Base-by-base conservation (phyloP, 2,888 invertebrate genomes). In the Nephrocerus scutellatus region DNA sequence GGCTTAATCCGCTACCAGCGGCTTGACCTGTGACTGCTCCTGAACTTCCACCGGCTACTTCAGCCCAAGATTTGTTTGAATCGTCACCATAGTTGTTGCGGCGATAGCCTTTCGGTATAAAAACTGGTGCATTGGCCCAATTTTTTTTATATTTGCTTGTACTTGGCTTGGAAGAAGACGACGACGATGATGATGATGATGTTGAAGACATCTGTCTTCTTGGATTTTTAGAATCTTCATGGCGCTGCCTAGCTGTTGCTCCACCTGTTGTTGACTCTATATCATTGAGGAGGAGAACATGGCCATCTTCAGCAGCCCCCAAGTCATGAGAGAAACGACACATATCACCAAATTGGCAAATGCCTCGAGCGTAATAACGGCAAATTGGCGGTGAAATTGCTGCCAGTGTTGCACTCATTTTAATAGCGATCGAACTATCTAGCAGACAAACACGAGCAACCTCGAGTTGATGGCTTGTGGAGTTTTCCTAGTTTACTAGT, bases 111-210 rank as follows among this genome's bases (percentile, higher is more conserved):
- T 57, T 55, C 37, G 66, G 66, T 44, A 66, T 57, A 52, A 66
- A 66, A 25, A 57, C 48, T 8, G 68, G 63, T 13, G 66, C 66
- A 47, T 65, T 59, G 4, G 38, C 62, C 67, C 67, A 66, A 44
- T 59, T 60, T 7, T 32, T 39, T 21, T 19, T 16, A 44, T 31
- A 41, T 46, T 46, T 49, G 41, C 63, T 63, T 16, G 57, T 58
- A 18, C 55, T 53, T 10, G 59, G 55, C 13, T 51, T 50, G 13
- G 46, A 47, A 16, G 38, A 41, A 30, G 23, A 26, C 18, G 30
- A 16, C n/a, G 23, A 21, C 3, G 10, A 22, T 13, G 26, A 19
- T 19, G 9, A 15, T 20, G 25, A 18, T 38, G 36, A 20, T 26
- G 33, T 34, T 9, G 33, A 14, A 18, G 15, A 3, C 13, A 7